Evolutionary conservation across 2,797 vertebrate genomes (phyloP).

Genomic region (Threskiornis aethiopicus): DNA sequence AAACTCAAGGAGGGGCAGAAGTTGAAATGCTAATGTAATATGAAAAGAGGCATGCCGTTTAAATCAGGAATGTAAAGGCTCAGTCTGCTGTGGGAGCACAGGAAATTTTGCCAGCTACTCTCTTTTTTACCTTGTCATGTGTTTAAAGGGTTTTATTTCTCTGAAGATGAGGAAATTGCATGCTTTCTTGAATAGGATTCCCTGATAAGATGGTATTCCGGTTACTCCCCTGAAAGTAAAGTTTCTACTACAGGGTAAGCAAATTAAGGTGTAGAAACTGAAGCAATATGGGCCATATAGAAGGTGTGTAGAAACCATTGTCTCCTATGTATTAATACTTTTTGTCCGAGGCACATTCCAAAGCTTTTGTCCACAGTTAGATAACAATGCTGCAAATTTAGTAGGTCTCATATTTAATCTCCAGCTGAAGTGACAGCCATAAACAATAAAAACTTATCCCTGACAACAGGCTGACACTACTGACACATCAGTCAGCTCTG

Average conservation of each 20-base stretch:
- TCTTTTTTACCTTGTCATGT: neutral
- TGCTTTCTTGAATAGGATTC: neutral
- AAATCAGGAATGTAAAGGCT: neutral
- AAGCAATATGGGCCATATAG: neutral
- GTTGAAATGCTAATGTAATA: neutral
- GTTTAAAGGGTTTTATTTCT: neutral
- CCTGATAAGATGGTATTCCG: neutral
- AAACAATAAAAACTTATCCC: constrained; percentile 7
- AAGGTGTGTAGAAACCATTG: neutral
- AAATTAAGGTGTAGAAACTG: neutral
- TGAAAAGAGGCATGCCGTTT: neutral
- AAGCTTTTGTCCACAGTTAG: neutral
- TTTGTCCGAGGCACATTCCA: neutral
- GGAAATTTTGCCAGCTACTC: neutral
- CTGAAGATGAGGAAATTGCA: neutral
- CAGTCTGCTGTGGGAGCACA: neutral
- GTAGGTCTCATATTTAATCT: neutral
- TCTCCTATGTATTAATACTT: neutral
- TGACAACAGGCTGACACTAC: neutral
- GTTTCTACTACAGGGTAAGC: neutral
- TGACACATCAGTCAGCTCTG: neutral
- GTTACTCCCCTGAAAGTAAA: neutral
- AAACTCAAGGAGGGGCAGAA: neutral
- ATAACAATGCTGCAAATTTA: neutral
- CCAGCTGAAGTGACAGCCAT: neutral